Evolutionary conservation across 2,888 invertebrate genomes (phyloP).

Genomic region (Euproctis similis): DNA sequence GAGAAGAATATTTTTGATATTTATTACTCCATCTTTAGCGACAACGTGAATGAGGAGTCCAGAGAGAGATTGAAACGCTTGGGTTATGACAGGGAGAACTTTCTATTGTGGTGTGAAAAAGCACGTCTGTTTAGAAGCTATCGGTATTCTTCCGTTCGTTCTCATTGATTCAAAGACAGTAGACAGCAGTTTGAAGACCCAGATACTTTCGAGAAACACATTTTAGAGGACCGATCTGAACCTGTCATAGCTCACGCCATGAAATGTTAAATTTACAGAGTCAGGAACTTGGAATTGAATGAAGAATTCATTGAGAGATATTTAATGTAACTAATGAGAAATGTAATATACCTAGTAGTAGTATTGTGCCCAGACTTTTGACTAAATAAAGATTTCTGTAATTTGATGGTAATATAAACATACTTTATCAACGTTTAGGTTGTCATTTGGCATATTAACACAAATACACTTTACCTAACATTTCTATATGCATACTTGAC

Average conservation of each 20-base stretch:
- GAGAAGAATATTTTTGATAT: constrained; percentile 33
- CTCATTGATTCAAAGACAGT: constrained; percentile 32
- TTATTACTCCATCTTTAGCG: constrained; percentile 39
- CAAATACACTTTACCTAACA: too few relatives aligned
- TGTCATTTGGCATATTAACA: too few relatives aligned
- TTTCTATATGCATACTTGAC: too few relatives aligned
- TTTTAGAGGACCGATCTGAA: constrained; percentile 26
- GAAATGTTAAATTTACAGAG: constrained; percentile 22
- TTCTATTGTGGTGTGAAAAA: constrained; percentile 29
- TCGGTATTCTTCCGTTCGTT: constrained; percentile 25
- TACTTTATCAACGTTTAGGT: too few relatives aligned
- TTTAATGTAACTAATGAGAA: constrained; percentile 14
- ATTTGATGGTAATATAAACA: too few relatives aligned
- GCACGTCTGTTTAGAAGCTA: constrained; percentile 32
- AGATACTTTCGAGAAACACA: constrained; percentile 22
- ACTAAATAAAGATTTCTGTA: too few relatives aligned
- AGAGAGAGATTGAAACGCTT: constrained; percentile 28
- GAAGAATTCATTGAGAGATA: constrained; percentile 47
- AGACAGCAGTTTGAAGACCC: constrained; percentile 39
- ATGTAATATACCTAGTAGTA: too few relatives aligned
- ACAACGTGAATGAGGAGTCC: constrained; percentile 13
- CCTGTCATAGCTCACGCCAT: constrained; percentile 31
- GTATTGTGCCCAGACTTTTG: too few relatives aligned
- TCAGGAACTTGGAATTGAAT: constrained; percentile 31
- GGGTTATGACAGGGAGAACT: constrained; percentile 27